Evolutionary conservation across 2,113 vertebrate genomes (phyloP).

Genomic region (Alces alces): DNA sequence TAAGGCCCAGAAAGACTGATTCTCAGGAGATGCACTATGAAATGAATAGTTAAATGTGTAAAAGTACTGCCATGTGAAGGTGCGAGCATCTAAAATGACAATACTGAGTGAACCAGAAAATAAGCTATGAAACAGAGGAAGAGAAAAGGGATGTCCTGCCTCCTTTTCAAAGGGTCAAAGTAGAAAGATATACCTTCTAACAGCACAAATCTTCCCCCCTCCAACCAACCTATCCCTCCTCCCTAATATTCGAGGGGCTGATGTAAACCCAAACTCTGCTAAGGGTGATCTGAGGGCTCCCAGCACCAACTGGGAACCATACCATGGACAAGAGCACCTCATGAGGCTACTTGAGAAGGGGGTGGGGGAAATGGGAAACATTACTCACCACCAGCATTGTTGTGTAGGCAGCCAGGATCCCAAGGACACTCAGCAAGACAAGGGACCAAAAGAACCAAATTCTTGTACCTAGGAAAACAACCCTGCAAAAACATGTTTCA

Average conservation of each 20-base stretch:
- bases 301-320: background rate
- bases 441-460: slow-evolving; percentile 58
- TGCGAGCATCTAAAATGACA: background rate
- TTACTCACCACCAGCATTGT: slow-evolving; percentile 65
- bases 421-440: slow-evolving; percentile 49
- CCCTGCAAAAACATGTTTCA: slow-evolving; percentile 68
- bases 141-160: background rate
- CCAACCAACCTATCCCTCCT: background rate
- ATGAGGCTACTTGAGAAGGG: background rate
- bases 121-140: background rate
- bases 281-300: background rate
- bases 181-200: background rate
- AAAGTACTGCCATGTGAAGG: background rate
- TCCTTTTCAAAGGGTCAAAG: background rate
- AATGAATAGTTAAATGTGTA: background rate
- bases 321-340: background rate
- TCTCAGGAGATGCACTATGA: background rate
- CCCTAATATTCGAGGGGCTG: background rate
- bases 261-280: background rate
- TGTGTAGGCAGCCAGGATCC: slow-evolving; percentile 32
- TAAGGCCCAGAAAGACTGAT: background rate
- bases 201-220: background rate
- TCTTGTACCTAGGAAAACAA: slow-evolving; percentile 45
- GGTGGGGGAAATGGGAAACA: background rate
- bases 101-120: background rate